Conservation (phyloP, 2,113 vertebrate species). For the Neomonachus schauinslandi region DNA sequence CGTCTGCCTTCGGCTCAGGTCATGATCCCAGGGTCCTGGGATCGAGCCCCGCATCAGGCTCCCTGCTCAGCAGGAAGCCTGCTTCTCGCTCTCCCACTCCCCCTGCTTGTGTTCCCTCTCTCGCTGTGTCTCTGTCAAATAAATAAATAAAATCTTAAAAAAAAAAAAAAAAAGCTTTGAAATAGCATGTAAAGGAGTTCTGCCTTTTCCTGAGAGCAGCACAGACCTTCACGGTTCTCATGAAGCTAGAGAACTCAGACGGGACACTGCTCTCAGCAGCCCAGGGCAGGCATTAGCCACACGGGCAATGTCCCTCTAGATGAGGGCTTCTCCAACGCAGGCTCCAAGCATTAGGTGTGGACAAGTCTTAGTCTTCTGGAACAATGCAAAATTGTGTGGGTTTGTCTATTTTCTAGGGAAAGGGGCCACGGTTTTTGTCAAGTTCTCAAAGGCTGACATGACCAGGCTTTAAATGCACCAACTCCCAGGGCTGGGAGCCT, state of each 20-base stretch:
- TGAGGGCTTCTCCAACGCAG: not conserved
- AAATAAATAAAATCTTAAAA: no score
- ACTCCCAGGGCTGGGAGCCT: not conserved
- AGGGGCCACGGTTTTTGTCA: not conserved
- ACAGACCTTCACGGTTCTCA: not conserved
- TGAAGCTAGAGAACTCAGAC: not conserved
- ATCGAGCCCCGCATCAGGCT: no score
- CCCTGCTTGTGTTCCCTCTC: no score
- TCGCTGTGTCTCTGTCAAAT: no score
- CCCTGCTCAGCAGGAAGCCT: no score
- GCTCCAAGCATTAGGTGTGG: not conserved
- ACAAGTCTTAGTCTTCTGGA: not conserved
- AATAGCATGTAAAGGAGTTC: not conserved
- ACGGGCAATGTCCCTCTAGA: not conserved
- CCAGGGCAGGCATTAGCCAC: no score
- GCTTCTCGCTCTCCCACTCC: no score
- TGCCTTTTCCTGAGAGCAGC: not conserved
- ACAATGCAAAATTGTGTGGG: not conserved
- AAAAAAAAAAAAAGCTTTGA: not conserved
- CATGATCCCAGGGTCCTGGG: no score
- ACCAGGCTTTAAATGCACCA: fast-evolving
- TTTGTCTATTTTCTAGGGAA: not conserved
- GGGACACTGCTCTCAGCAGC: not conserved
- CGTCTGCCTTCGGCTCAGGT: no score
- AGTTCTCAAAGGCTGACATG: not conserved